Conservation (phyloP, 2,113 vertebrate species). For the cat (Felis catus) region DNA sequence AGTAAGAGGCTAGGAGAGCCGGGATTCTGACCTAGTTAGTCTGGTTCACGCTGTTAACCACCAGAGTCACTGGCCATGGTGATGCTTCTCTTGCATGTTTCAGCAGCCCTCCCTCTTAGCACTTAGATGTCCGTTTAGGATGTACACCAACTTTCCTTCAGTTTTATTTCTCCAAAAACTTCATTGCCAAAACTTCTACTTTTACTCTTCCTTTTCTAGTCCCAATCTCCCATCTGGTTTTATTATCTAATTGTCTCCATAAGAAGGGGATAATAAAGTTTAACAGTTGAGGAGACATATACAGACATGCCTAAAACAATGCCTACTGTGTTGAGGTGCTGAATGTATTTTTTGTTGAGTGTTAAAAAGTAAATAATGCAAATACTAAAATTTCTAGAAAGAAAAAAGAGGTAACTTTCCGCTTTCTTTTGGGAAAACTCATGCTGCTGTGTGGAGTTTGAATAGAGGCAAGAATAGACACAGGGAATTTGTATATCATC, state of each 20-base stretch:
- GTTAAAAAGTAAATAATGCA: slow-evolving; percentile 12
- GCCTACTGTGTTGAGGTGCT: not conserved
- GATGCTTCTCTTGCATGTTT: not conserved
- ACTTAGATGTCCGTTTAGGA: not conserved
- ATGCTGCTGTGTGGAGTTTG: not conserved
- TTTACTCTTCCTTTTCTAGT: not conserved
- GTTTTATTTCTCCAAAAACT: not conserved
- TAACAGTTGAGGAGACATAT: not conserved
- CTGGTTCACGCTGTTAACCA: not conserved
- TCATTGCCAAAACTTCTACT: not conserved
- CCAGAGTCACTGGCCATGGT: not conserved
- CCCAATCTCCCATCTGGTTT: not conserved
- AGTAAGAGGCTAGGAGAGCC: not conserved
- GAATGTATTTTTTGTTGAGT: not conserved
- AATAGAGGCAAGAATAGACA: not conserved
- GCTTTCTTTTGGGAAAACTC: slow-evolving; percentile 2
- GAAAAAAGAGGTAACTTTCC: not conserved
- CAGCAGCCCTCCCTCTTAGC: not conserved
- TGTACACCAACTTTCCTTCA: not conserved
- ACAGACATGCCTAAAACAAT: not conserved
- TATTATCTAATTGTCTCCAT: not conserved
- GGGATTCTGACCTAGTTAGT: not conserved
- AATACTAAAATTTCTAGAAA: slow-evolving; percentile 40
- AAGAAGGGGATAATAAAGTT: not conserved
- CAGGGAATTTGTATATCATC: not conserved